Base-by-base conservation (phyloP, 2,797 vertebrate genomes). In the Myripristis jacobus region DNA sequence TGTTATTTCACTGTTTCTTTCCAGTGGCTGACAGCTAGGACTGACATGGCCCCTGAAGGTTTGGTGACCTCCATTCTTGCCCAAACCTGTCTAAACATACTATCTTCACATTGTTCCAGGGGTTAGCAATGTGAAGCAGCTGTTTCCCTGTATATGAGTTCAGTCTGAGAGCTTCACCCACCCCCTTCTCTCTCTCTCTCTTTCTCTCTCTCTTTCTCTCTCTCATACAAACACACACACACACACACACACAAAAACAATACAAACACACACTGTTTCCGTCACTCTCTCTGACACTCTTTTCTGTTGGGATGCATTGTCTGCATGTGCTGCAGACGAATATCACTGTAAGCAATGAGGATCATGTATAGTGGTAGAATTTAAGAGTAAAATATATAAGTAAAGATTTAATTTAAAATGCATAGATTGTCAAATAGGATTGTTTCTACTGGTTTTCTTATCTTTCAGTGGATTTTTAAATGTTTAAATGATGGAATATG, bases 61-160 rank as follows among this genome's bases (percentile, higher is more conserved):
- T 84, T 76, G 82, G 43, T 92, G 88, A 89, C 91, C 92, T 91
- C 89, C 66, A 84, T 92, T 91, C 88, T 84, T 92, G 90, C 89
- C 90, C 78, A 76, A 91, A 93, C 91, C 87, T 92, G 91, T 92
- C 92, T 81, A 91, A 93, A 93, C 91, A 93, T 84, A 86, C 87
- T 88, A 85, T 83, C 86, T 89, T 91, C 84, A 87, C 86, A 88
- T 89, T 93, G 90, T 92, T 93, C 86, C 86, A 91, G 85, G 88
- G 91, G 89, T 91, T 91, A 92, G 91, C 77, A 87, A 88, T 92
- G 89, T 86, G 77, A 82, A 88, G 89, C 93, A 94, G 91, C 92
- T 93, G 91, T 91, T 94, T 94, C 83, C 80, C 83, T 83, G 77
- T 85, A 81, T 90, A 90, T 81, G 91, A 80, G 86, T 88, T 87